These are phyloP conservation scores for Tarsius wallacei DNA, from an alignment of 2,797 vertebrate genomes.

Conservation along the genomic window DNA sequence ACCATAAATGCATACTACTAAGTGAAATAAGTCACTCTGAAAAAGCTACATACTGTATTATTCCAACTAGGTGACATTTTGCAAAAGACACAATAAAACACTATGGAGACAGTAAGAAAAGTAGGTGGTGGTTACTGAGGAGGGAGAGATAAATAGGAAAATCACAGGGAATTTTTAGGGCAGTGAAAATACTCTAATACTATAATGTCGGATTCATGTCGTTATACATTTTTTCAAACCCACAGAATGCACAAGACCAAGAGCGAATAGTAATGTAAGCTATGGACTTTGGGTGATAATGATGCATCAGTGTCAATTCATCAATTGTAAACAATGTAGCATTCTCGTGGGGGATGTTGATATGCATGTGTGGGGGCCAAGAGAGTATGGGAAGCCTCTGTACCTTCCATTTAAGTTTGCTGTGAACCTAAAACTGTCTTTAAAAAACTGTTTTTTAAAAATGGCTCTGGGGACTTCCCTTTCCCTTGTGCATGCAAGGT, in stretches of 20 bases:
- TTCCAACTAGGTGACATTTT: background rate
- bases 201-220: too few relatives aligned
- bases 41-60: background rate
- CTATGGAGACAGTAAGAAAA: background rate
- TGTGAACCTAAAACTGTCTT: background rate
- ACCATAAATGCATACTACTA: background rate
- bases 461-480: background rate
- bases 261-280: background rate
- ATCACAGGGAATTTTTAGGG: background rate
- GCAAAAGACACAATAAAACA: background rate
- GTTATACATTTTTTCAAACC: background rate
- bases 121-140: background rate
- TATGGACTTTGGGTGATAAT: background rate
- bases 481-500: background rate
- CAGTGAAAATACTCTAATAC: background rate
- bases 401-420: slow-evolving; percentile 2
- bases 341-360: background rate
- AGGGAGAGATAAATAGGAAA: background rate
- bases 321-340: background rate
- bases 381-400: background rate
- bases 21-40: background rate
- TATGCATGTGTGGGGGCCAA: background rate
- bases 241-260: background rate
- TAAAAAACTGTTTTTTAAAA: background rate
- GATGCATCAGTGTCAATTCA: background rate